Base-by-base conservation (phyloP, 2,113 vertebrate species). In the Parus major region DNA sequence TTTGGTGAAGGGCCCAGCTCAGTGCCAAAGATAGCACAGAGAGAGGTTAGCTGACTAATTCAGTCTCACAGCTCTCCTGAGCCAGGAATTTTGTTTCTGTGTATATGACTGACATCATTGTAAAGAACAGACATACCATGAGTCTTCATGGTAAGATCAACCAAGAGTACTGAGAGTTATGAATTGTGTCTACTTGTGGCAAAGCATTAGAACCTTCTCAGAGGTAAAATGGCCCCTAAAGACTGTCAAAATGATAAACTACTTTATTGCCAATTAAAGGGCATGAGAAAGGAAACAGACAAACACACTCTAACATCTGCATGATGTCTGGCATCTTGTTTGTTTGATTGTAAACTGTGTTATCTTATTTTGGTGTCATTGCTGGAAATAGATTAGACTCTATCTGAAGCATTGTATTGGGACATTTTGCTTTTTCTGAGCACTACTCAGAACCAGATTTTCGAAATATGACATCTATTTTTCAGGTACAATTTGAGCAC, bases 401-500 rank as follows among this genome's bases (percentile, higher is more conserved):
- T 89, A 55, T 75, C 77, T 88, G 46, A 56, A 72, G 39, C 46
- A 50, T 17, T 72, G 35, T 68, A 41, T 14, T 68, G 53, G 47
- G 31, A 0, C 11, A 42, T 88, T 92, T 72, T 79, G 35, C 78
- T 70, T 91, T 85, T 76, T 27, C 79, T 59, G 65, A 82, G 46
- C n/a, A 21, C 22, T 49, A 39, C 8, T 70, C 36, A 47, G 79
- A 85, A 87, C 7, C 57, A 80, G 41, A 73, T 69, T 89, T 94
- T 93, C 0, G 0, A 92, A 91, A 81, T 87, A 87, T 10, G 23
- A 59, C 69, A 72, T 77, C 70, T 90, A 44, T 93, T 94, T 93
- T 92, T 91, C 83, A 93, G 86, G 82, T 96, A 82, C 47, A 93
- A 29, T 82, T 85, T 82, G 28, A 93, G 69, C 60, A 46, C 33